Base-by-base conservation (phyloP, 2,888 invertebrate species). In the Agriopis leucophaearia region DNA sequence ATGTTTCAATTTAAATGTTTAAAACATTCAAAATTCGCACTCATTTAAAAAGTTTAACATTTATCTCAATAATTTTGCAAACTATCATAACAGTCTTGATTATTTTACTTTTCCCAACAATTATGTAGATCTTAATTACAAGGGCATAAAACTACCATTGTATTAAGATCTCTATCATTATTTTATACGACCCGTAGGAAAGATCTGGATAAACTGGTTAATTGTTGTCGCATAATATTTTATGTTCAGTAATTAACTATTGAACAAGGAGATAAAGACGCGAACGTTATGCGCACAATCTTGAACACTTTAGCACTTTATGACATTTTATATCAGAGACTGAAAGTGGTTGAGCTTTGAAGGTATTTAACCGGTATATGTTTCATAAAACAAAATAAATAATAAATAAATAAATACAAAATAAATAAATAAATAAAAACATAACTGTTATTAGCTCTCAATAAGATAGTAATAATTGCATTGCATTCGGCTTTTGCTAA, bases 211-310 rank as follows among this genome's bases (percentile, higher is more conserved):
- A 62, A 51, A 59, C 63, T 62, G 64, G 61, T 48, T 45, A 40
- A 40, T 56, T 65, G 69, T 72, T 71, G 73, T 69, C 69, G 66
- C 66, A 66, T 52, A 65, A 70, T 71, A 73, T 71, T 76, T 74
- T 74, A 76, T 72, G 69, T 67, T 61, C 65, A 63, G 69, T 72
- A 74, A 76, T 76, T 74, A 76, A 74, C 73, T 63, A 73, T 70
- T 64, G 69, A 64, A 66, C 70, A 64, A 67, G 73, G 58, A 69
- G 61, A 67, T 76, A 71, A 73, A 76, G 76, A 73, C 72, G 51
- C 52, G 62, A 67, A 70, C 66, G 70, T 65, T 68, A 71, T 67
- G 62, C 58, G 61, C 64, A 60, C 66, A 66, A 69, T 68, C 70
- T 74, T 72, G 68, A 70, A 67, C 70, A 62, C 57, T 50, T 55